Percentiles rank a stretch among this genome's conserved stretches.
Evolutionary conservation across 2,797 vertebrate genomes (phyloP).

Genomic region (Adelosebastes latens): DNA sequence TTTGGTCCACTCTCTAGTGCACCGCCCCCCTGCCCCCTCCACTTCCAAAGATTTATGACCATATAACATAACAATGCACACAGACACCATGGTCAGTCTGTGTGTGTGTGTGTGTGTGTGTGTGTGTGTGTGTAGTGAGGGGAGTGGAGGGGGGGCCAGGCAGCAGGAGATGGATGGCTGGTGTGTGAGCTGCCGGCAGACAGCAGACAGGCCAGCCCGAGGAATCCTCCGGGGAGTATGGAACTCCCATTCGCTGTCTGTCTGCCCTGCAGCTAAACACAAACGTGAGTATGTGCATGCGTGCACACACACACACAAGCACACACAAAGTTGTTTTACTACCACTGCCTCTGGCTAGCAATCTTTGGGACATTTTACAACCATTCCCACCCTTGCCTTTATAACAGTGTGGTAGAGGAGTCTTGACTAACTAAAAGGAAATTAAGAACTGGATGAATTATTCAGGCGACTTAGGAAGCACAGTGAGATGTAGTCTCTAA

Average conservation of each 20-base stretch:
- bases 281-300: slow-evolving; percentile 52
- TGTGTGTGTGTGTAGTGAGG: slow-evolving; percentile 26
- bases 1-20: slow-evolving; percentile 61
- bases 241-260: slow-evolving; percentile 83
- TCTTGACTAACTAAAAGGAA: slow-evolving; percentile 75
- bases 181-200: slow-evolving; percentile 83
- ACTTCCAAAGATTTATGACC: slow-evolving; percentile 81
- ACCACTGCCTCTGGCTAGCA: slow-evolving; percentile 78
- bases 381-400: slow-evolving; percentile 70
- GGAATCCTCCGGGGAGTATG: slow-evolving; percentile 83
- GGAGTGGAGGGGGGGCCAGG: slow-evolving; percentile 60
- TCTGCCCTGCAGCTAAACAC: slow-evolving; percentile 81
- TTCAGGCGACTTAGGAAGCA: slow-evolving; percentile 71
- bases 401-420: slow-evolving; percentile 54
- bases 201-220: slow-evolving; percentile 79
- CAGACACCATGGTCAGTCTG: slow-evolving; percentile 75
- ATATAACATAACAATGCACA: slow-evolving; percentile 82
- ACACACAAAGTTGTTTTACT: slow-evolving; percentile 75
- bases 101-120: slow-evolving; percentile 54
- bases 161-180: slow-evolving; percentile 83
- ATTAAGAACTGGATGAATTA: slow-evolving; percentile 79
- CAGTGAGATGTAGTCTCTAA: slow-evolving; percentile 60
- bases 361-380: slow-evolving; percentile 81
- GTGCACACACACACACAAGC: neutral
- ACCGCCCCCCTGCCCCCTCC: slow-evolving; percentile 51